phyloP scores from a whole-genome alignment of 2,888 invertebrate species.

The Trachelus stipa region DNA sequence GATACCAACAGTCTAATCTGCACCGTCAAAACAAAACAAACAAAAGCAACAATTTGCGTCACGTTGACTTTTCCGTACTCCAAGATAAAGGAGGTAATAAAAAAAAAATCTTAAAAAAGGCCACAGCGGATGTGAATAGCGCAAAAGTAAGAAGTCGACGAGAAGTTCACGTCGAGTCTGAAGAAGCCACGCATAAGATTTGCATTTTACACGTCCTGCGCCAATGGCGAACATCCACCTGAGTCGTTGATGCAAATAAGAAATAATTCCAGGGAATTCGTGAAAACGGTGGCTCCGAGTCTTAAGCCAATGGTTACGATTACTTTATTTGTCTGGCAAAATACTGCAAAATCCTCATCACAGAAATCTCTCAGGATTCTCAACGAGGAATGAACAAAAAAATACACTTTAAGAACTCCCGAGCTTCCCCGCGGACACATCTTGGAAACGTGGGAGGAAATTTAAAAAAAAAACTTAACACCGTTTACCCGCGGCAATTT shows the following conservation, averaged over 20 bases:
- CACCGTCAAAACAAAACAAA: neutral
- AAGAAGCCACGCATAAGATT: neutral
- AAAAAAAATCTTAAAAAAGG: neutral
- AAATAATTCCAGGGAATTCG: neutral
- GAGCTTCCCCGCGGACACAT: neutral
- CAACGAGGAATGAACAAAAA: neutral
- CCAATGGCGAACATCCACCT: neutral
- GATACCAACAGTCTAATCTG: neutral
- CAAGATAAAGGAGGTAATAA: no score
- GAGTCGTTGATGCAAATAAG: neutral
- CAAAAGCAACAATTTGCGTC: neutral
- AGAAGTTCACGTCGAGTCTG: neutral
- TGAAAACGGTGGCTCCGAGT: neutral
- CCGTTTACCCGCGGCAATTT: neutral
- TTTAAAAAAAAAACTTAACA: neutral
- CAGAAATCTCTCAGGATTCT: neutral
- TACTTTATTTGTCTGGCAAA: neutral
- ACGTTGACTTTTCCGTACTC: neutral
- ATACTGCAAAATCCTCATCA: neutral
- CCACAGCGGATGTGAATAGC: neutral
- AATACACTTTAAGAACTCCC: neutral
- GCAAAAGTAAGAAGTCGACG: neutral
- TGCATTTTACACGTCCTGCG: neutral
- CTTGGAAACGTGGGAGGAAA: neutral
- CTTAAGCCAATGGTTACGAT: neutral